Evolutionary conservation across 2,113 vertebrate genomes (phyloP).

Genomic region (Rhynchomys soricoides): DNA sequence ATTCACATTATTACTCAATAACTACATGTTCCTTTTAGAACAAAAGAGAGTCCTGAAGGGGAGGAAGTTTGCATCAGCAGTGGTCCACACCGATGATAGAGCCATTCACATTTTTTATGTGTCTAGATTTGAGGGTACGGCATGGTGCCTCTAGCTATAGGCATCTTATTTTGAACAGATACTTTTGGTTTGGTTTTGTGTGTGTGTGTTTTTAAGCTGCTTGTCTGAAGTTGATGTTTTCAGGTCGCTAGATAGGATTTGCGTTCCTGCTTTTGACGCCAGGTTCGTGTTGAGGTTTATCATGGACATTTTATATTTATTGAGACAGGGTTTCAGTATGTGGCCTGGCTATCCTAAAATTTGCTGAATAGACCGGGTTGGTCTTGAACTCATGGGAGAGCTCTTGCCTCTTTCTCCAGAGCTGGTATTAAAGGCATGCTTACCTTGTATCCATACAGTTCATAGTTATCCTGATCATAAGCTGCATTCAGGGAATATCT

Average conservation of each 20-base stretch:
- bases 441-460: not conserved
- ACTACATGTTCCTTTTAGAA: not conserved
- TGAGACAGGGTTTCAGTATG: not conserved
- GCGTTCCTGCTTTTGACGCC: not conserved
- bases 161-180: not conserved
- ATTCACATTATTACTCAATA: not conserved
- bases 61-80: not conserved
- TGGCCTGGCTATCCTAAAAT: not conserved
- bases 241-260: not conserved
- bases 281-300: not conserved
- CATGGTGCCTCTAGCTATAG: rapidly evolving
- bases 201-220: not conserved
- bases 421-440: not conserved
- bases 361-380: not conserved
- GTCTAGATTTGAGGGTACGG: rapidly evolving
- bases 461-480: not conserved
- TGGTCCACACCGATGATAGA: not conserved
- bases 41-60: not conserved
- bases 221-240: not conserved
- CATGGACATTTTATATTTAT: not conserved
- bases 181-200: not conserved
- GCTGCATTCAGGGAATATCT: not conserved
- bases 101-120: not conserved
- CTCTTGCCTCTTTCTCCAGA: not conserved
- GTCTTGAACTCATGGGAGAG: not conserved